These are phyloP conservation scores for Lytechinus pictus DNA, from an alignment of 35 echinoderm and acorn worm species.

Conservation along the genomic window DNA sequence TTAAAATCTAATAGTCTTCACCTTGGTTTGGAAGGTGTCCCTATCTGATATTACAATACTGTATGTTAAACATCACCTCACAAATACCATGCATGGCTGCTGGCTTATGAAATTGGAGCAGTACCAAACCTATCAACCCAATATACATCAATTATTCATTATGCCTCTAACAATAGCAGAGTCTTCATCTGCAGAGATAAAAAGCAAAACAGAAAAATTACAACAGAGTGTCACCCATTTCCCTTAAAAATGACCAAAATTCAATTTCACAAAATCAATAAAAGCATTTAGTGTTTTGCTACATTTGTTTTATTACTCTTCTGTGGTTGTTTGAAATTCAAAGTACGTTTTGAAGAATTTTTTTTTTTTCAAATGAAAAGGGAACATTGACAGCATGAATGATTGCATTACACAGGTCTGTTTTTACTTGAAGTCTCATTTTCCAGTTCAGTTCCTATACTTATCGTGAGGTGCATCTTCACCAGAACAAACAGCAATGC, in stretches of 20 bases:
- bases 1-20: neutral
- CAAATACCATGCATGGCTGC: neutral
- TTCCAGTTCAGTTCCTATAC: too few relatives aligned
- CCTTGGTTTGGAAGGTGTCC: neutral
- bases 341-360: too few relatives aligned
- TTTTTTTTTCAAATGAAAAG: too few relatives aligned
- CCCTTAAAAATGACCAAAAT: neutral
- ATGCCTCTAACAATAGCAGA: neutral
- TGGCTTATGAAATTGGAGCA: constrained; percentile 11
- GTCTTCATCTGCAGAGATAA: neutral
- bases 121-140: neutral
- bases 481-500: too few relatives aligned
- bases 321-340: too few relatives aligned
- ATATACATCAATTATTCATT: constrained; percentile 6
- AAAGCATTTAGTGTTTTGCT: too few relatives aligned
- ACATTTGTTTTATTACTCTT: too few relatives aligned
- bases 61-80: neutral
- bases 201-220: neutral
- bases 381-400: too few relatives aligned
- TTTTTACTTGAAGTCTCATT: too few relatives aligned
- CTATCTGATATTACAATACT: neutral
- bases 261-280: neutral
- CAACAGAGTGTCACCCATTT: neutral
- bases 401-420: too few relatives aligned
- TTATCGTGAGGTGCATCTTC: too few relatives aligned